Evolutionary conservation across 30 jellyfish, hydroid and myxozoan genomes (phyloP), one percentile per base, ranked within the genome.

Genomic region (Morbakka virulenta): DNA sequence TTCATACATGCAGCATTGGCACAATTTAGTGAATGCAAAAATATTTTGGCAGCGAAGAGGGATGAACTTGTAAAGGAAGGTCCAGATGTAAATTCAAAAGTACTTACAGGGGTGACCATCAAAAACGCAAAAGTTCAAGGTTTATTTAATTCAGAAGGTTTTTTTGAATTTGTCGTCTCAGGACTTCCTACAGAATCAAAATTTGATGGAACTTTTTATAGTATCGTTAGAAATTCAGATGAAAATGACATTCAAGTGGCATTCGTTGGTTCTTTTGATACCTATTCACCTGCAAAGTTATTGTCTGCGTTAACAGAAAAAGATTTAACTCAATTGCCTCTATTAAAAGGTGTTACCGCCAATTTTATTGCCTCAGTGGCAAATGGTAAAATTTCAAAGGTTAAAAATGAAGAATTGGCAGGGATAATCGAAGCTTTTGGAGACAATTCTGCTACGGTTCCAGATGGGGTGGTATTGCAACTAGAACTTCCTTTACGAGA

Each of bases 401-500:
- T 85, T 63, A 85, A 85, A 41, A 70, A 85, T 62, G 85, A 68
- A 2, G 81, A 52, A 32, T 57, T 85, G 36, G 62, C 35, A 28
- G 77, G 77, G 57, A 81, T 76, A n/a, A 53, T 85, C 0, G 30
- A 68, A 2, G 77, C 66, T 1, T 29, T 65, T 22, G 66, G 65
- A 0, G 67, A 79, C 23, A 89, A 86, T 13, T 82, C 62, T 21
- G 77, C 79, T 23, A 48, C 92, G 62, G 34, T 85, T 0, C 61
- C 81, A 14, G 77, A 85, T 53, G 95, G 95, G 27, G 52, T 73
- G 6, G 77, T 52, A 61, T 13, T 85, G 27, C 35, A 85, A 29
- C 13, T 85, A 25, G 86, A 85, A 14, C 47, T 85, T 3, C 95
- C 95, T 4, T 32, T 85, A 65, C 76, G 68, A 57, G 95, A 85